Conservation (phyloP, 2,888 invertebrate genomes). For the Apotomis turbidana region DNA sequence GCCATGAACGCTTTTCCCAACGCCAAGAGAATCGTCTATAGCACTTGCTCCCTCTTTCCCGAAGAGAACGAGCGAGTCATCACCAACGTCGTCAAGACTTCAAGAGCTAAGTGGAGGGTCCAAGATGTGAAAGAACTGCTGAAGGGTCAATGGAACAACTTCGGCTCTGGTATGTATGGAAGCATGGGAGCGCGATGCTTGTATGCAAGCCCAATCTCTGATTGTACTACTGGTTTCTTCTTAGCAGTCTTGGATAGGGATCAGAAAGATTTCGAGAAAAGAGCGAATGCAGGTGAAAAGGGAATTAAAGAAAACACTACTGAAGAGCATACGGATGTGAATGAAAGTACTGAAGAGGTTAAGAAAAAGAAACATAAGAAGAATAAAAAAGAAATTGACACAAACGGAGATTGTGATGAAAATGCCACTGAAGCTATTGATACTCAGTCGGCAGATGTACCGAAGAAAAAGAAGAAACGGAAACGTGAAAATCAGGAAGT, state of each 20-base stretch:
- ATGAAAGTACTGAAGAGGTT: slow-evolving; percentile 4
- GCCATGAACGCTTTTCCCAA: slow-evolving; percentile 93
- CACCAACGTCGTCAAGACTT: slow-evolving; percentile 85
- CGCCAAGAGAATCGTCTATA: slow-evolving; percentile 95
- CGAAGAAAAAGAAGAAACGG: slow-evolving; percentile 53
- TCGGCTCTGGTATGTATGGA: slow-evolving; percentile 86
- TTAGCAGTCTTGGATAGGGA: slow-evolving; percentile 93
- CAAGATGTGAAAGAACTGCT: slow-evolving; percentile 85
- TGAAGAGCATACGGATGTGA: background rate
- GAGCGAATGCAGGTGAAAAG: slow-evolving; percentile 14
- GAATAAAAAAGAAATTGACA: slow-evolving; percentile 23
- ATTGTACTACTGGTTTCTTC: slow-evolving; percentile 97
- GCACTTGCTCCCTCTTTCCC: slow-evolving; percentile 95
- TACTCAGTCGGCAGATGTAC: slow-evolving; percentile 40
- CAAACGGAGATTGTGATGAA: slow-evolving; percentile 37
- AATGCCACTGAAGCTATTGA: slow-evolving; percentile 33
- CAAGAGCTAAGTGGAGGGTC: slow-evolving; percentile 84
- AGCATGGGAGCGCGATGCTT: slow-evolving; percentile 90
- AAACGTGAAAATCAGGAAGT: slow-evolving; percentile 41
- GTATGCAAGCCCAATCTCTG: slow-evolving; percentile 89
- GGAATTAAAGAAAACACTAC: background rate
- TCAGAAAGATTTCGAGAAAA: slow-evolving; percentile 67
- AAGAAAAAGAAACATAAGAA: slow-evolving; percentile 34
- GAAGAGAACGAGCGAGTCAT: slow-evolving; percentile 98
- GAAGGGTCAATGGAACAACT: slow-evolving; percentile 87